Base-by-base conservation (phyloP, 2,888 invertebrate genomes). In the Perithous albicinctus region DNA sequence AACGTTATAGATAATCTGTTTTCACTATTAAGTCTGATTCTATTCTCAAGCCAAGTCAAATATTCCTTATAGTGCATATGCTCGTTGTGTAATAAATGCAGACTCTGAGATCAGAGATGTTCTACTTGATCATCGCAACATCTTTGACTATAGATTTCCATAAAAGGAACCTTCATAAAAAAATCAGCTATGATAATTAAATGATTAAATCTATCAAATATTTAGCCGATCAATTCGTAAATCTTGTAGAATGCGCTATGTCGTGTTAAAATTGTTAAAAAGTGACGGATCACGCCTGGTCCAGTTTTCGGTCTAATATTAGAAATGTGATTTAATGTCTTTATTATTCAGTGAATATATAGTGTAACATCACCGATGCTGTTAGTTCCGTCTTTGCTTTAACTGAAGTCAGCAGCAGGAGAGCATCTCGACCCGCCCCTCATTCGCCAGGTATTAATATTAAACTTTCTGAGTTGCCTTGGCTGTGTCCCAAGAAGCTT, bases 371-470 rank as follows among this genome's bases (percentile, higher is more conserved):
- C 12, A 41, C 10, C n/a, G 18, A 12, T 18, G 43, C 51, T 10
- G 15, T 10, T 23, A 12, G 43, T 67, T 46, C 32, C 63, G 69
- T 69, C 48, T 29, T 70, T 64, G 70, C 74, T 79, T 81, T 54
- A 79, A n/a, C 56, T 2, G 18, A n/a, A 54, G 48, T 32, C 38
- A 12, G 1, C 29, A 38, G 56, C 10, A 64, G 38, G 69, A 54
- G 26, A 63, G 51, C 63, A 64, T 48, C 43, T 29, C 18, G 29
- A 54, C 15, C 46, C 64, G 26, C 10, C 59, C 66, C 54, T 61
- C 51, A 29, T 56, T 67, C 61, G 73, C 18, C 54, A 48, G 66
- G 54, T 72, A 80, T 76, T 76, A 80, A 80, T 80, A 82, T 72
- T 76, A 72, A 82, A 82, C 80, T 82, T 82, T 26, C 43, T 32